Conservation (phyloP, 1,140 invertebrate genomes). For the Zaprionus kolodkinae region DNA sequence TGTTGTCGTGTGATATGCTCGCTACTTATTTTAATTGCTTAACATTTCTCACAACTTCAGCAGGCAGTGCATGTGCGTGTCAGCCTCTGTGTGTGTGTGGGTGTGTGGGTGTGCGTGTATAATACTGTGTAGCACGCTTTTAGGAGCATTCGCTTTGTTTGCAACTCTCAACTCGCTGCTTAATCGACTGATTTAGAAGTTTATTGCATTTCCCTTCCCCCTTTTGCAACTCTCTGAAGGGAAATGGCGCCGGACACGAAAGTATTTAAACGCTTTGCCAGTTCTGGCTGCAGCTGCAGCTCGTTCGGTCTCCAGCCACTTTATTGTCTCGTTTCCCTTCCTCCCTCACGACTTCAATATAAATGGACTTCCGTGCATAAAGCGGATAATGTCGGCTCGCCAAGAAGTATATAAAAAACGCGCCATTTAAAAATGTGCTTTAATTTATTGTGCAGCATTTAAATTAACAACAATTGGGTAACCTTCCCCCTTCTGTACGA, state of each 20-base stretch:
- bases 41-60: constrained; percentile 76
- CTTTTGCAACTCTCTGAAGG: constrained; percentile 10
- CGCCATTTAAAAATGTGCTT: constrained; percentile 62
- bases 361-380: constrained; percentile 79
- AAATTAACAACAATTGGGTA: constrained; percentile 60
- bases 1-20: constrained; percentile 23
- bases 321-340: constrained; percentile 55
- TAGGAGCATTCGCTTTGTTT: constrained; percentile 57
- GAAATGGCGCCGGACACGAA: constrained; percentile 72
- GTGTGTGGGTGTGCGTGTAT: constrained; percentile 12
- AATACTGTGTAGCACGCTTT: constrained; percentile 49
- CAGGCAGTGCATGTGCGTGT: constrained; percentile 27
- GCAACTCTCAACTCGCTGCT: constrained; percentile 63
- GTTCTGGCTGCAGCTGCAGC: constrained; percentile 28
- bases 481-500: constrained; percentile 22
- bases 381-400: constrained; percentile 58
- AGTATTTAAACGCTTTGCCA: constrained; percentile 69
- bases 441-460: constrained; percentile 73
- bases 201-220: constrained; percentile 68
- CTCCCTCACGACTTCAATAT: constrained; percentile 46
- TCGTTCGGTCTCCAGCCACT: constrained; percentile 44
- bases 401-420: constrained; percentile 57
- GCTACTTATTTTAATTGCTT: constrained; percentile 79
- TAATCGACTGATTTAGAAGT: constrained; percentile 81
- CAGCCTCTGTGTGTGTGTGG: background rate